Base-by-base conservation (phyloP, 2,113 vertebrate genomes). In the Ariopsis seemanni region DNA sequence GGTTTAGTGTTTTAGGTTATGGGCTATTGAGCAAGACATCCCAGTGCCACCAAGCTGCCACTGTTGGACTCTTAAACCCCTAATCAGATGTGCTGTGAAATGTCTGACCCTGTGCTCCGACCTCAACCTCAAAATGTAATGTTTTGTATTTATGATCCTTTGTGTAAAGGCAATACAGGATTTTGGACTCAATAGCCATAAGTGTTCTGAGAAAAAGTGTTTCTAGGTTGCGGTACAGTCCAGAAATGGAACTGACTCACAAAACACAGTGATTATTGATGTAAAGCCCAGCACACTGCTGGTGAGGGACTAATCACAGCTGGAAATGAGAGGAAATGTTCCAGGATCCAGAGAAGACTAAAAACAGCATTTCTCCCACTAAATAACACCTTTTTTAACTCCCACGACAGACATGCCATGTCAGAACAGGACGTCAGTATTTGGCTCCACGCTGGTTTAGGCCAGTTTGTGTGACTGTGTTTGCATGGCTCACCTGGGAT, bases 381-480 rank as follows among this genome's bases (percentile, higher is more conserved):
- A 85, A 74, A 85, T 65, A 65, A 50, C 83, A 72, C 83, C 80
- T 89, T 87, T 80, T 42, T 60, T 22, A 83, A 63, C 72, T 84
- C 89, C 30, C 5, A 7, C 77, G 86, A 84, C 53, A 71, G 30
- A 15, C 34, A 55, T 82, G 67, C 55, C 89, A 83, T 71, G 84
- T 90, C 84, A 86, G 84, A 85, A 79, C 72, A 88, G 83, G 77
- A 86, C 77, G 30, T 80, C n/a, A 65, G 20, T n/a, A 65, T 57
- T 30, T 8, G 9, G 55, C 55, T 20, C 78, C 78, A 81, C 4
- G 62, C 77, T 85, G 86, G 87, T 77, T 83, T 69, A n/a, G 80
- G 25, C 75, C 67, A n/a, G 65, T 86, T 79, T 52, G 82, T 71
- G 80, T 65, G 52, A 77, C 53, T 12, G 71, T 77, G 67, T 80